These are phyloP conservation scores for Gila robusta DNA, from an alignment of 2,797 vertebrate genomes.

Conservation along the genomic window DNA sequence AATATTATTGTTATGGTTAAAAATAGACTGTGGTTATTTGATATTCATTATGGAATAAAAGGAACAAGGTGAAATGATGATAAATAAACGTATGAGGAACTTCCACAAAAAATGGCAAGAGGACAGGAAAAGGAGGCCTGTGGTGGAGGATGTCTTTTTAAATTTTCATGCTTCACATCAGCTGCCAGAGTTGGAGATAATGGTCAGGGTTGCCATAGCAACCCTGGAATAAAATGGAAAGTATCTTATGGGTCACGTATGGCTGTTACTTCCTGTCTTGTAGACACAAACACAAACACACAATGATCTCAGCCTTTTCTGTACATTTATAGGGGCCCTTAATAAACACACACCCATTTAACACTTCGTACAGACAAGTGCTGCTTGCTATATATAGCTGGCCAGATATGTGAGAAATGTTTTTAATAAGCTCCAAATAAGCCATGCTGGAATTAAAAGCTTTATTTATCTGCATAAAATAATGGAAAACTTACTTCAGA, in stretches of 20 bases:
- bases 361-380: constrained; percentile 69
- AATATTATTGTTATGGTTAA: constrained; percentile 54
- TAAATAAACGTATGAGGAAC: constrained; percentile 61
- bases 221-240: constrained; percentile 80
- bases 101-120: constrained; percentile 16
- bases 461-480: not conserved
- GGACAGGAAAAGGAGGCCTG: constrained; percentile 39
- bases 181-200: constrained; percentile 81
- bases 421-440: constrained; percentile 60
- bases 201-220: constrained; percentile 90
- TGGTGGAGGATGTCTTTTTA: constrained; percentile 66
- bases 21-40: constrained; percentile 45
- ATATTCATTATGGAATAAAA: constrained; percentile 53
- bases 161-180: constrained; percentile 80
- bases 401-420: constrained; percentile 73
- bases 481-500: not conserved
- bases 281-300: constrained; percentile 63
- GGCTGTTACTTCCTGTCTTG: constrained; percentile 66
- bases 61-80: constrained; percentile 57
- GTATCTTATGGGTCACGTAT: constrained; percentile 79
- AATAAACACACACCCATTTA: constrained; percentile 57
- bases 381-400: constrained; percentile 67
- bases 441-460: constrained; percentile 40
- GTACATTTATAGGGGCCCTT: constrained; percentile 41
- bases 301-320: constrained; percentile 75